These are phyloP conservation scores for Meteorus cinctellus DNA, from an alignment of 2,888 invertebrate genomes.

Conservation along the genomic window DNA sequence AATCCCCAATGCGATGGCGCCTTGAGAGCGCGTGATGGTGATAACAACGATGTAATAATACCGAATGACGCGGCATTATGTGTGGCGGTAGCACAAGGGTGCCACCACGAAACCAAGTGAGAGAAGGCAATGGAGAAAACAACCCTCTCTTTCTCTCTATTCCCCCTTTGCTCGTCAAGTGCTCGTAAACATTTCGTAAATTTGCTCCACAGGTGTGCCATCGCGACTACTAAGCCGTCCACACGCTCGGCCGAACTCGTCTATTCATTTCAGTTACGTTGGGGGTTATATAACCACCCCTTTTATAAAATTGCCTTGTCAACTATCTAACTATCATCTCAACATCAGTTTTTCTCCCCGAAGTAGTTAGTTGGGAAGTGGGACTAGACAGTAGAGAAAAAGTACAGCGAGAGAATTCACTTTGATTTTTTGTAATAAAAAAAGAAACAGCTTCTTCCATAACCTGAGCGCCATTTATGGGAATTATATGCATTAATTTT, in stretches of 20 bases:
- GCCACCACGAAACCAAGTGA: slow-evolving; percentile 43
- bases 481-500: too few relatives aligned
- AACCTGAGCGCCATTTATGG: too few relatives aligned
- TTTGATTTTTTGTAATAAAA: too few relatives aligned
- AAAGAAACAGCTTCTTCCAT: too few relatives aligned
- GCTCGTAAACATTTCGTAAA: slow-evolving; percentile 73
- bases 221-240: slow-evolving; percentile 68
- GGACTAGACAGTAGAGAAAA: background rate
- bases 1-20: slow-evolving; percentile 49
- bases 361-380: background rate
- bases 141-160: slow-evolving; percentile 54
- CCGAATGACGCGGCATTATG: slow-evolving; percentile 68
- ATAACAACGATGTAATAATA: slow-evolving; percentile 69
- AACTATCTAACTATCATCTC: slow-evolving; percentile 20
- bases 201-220: slow-evolving; percentile 74
- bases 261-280: slow-evolving; percentile 63
- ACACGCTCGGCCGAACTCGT: slow-evolving; percentile 64
- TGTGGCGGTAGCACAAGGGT: slow-evolving; percentile 45
- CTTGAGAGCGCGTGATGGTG: slow-evolving; percentile 59
- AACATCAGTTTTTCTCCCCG: background rate
- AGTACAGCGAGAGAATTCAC: too few relatives aligned
- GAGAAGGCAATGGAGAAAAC: slow-evolving; percentile 51
- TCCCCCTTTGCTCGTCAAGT: slow-evolving; percentile 52
- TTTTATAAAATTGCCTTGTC: slow-evolving; percentile 22
- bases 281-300: slow-evolving; percentile 26